Evolutionary conservation across 2,113 vertebrate genomes (phyloP), one percentile per base, ranked within the genome.

Genomic region (Brienomyrus brachyistius): DNA sequence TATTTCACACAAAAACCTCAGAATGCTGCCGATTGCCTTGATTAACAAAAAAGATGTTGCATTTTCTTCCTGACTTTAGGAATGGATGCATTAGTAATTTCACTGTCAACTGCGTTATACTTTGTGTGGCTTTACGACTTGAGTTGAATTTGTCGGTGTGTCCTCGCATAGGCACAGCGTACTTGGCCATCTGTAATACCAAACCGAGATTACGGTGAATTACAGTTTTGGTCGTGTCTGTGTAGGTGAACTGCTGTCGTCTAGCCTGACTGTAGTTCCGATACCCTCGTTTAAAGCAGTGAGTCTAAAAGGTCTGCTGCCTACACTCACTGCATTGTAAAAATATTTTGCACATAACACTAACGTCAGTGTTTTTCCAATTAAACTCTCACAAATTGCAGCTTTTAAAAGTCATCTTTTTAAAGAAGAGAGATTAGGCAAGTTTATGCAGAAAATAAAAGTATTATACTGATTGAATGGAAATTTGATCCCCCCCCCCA

Each of bases 21-120:
- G 85, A 87, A 5, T 87, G 51, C 50, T 87, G 82, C 43, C 19
- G 23, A 43, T 84, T 84, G 50, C 85, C 85, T 87, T 87, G 23
- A 54, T 54, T 54, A 56, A 48, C 74, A 40, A 19, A 80, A 43
- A 43, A 8, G 74, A 43, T 40, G 70, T 77, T 77, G 70, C 70
- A 40, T 40, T 77, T 77, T 40, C 40, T 80, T 80, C 31, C 74
- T 43, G 35, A 43, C 74, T 43, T 80, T 21, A 80, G 17, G 35
- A 43, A 43, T 80, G 74, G 74, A 19, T 80, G 13, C 15, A 0
- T 80, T 80, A 0, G 74, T 43, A 43, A 80, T 15, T 43, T 80
- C 6, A 19, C 35, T 80, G 74, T 80, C 35, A 17, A 43, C 74
- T 43, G 74, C 15, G 6, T 80, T 80, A 43, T 80, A 31, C n/a